These are phyloP conservation scores for Hylaea fasciaria DNA, from an alignment of 2,888 invertebrate species.

Conservation along the genomic window DNA sequence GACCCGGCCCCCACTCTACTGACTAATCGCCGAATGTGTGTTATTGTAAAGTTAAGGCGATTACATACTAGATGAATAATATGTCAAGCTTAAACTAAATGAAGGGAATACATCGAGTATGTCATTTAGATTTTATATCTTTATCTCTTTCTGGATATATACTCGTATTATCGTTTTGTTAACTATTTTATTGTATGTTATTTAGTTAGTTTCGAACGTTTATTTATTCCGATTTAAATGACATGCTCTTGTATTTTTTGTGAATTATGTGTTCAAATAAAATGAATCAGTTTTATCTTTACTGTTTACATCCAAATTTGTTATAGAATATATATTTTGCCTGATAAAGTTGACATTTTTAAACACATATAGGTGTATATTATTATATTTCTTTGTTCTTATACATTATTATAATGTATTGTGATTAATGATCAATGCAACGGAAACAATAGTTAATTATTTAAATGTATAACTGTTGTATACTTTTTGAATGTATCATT, in stretches of 20 bases:
- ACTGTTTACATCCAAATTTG: slow-evolving; percentile 62
- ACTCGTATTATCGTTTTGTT: slow-evolving; percentile 35
- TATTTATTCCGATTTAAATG: slow-evolving; percentile 42
- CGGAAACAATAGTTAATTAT: slow-evolving; percentile 35
- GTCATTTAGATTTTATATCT: slow-evolving; percentile 37
- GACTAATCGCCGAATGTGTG: slow-evolving; percentile 23
- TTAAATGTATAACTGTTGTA: slow-evolving; percentile 20
- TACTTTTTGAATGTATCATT: neutral
- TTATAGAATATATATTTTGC: slow-evolving; percentile 50
- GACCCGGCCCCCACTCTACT: slow-evolving; percentile 6
- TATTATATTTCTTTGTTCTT: slow-evolving; percentile 39
- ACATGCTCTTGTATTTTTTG: slow-evolving; percentile 59
- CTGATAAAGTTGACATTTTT: slow-evolving; percentile 60
- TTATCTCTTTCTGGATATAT: slow-evolving; percentile 16
- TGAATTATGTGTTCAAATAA: slow-evolving; percentile 76
- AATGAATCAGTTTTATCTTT: slow-evolving; percentile 62
- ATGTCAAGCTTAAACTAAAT: slow-evolving; percentile 38
- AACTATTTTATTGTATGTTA: slow-evolving; percentile 35
- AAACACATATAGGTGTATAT: slow-evolving; percentile 58
- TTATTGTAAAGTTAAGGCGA: slow-evolving; percentile 21
- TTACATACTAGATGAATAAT: slow-evolving; percentile 36
- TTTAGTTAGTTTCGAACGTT: slow-evolving; percentile 33
- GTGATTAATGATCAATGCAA: slow-evolving; percentile 26
- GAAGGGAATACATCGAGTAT: slow-evolving; percentile 42
- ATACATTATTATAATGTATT: slow-evolving; percentile 31